Evolutionary conservation across 2,797 vertebrate genomes (phyloP).

Genomic region (Mycteria americana): DNA sequence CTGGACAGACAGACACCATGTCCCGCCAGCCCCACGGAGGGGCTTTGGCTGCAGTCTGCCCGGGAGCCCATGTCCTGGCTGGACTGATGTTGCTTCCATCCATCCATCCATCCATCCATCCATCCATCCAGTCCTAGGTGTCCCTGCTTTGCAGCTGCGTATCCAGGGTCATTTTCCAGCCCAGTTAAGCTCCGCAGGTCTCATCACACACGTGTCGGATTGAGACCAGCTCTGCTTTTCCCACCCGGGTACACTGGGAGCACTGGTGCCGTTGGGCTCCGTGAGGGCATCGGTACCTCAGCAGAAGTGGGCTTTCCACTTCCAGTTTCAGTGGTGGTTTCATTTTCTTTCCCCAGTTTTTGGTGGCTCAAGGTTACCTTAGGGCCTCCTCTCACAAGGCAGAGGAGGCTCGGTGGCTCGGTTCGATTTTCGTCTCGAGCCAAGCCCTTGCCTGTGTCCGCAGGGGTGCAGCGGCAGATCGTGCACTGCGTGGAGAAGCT

Average conservation of each 20-base stretch:
- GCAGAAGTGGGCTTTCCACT: not conserved
- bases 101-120: not conserved
- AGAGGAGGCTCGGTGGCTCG: accelerated
- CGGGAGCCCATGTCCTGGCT: too few relatives aligned
- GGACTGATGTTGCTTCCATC: not conserved
- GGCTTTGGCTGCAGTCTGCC: not conserved
- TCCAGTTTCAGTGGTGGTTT: too few relatives aligned
- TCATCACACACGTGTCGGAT: accelerated
- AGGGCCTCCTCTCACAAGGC: not conserved
- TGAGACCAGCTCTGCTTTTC: not conserved
- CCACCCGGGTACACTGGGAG: not conserved
- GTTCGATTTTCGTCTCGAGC: accelerated
- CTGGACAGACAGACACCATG: not conserved
- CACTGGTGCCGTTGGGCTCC: not conserved
- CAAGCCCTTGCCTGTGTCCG: not conserved
- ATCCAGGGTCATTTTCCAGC: not conserved
- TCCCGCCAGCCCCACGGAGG: not conserved
- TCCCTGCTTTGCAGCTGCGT: not conserved
- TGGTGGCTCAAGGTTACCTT: not conserved
- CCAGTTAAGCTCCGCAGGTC: not conserved
- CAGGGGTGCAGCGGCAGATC: slow-evolving; percentile 88
- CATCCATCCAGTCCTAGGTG: not conserved
- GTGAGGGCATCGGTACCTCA: accelerated
- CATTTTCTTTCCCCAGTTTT: not conserved
- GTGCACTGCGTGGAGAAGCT: slow-evolving; percentile 86